Evolutionary conservation across 2,888 invertebrate genomes (phyloP), one percentile per base, ranked within the genome.

Genomic region (Philaethria dido): DNA sequence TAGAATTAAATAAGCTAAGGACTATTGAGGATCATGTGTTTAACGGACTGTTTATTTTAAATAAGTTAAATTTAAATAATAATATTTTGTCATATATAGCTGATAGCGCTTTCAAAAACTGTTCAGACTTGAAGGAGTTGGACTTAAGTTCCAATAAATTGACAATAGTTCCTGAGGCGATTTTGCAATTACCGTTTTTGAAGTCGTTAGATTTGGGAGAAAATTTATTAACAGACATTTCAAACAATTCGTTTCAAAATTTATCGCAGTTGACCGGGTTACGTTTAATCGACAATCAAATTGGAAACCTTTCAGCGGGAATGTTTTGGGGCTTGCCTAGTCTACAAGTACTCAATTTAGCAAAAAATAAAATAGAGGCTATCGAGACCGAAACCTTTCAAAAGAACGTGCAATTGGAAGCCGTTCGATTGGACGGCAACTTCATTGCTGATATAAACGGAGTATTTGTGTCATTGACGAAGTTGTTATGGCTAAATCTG

Each of bases 141-240:
- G 98, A 98, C 88, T 90, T 98, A 74, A 97, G 97, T 87, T 96
- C 97, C 50, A 98, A 98, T 90, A 96, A 96, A 78, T 93, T 98
- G 75, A 93, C 94, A 62, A 94, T 95, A 78, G 95, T 98, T 72
- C 98, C 98, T n/a, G 96, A 96, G 81, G 97, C 97, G 2, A 93
- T 98, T 75, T 94, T 95, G 82, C 96, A 96, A 82, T 93, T 98
- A 76, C 94, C 96, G 72, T 96, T 97, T 84, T 93, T 99, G 80
- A 97, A 97, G 89, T 97, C 97, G 11, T 93, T 99, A 72, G 98
- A 98, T 87, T 93, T 99, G 82, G 98, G 98, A 64, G 98, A 98
- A 87, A 99, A 99, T 92, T 95, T 96, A 84, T 96, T 99, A 76
- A 95, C 94, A 70, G 95, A 95, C 73, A 96, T 99, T 79, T 94